Evolutionary conservation across 2,888 invertebrate genomes (phyloP).

Genomic region (Dynastes maya): DNA sequence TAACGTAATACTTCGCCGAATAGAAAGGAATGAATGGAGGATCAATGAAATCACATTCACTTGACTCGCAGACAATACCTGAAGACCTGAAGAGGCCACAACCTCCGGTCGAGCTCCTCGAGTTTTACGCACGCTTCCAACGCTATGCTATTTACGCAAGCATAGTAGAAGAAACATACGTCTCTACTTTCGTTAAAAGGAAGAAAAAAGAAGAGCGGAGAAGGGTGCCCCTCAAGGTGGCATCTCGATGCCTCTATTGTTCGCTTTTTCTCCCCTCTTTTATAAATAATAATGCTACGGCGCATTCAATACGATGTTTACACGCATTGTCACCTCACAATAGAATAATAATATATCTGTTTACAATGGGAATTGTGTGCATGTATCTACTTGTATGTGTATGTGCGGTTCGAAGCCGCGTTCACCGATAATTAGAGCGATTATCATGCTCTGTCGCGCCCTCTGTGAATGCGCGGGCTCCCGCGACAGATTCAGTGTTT

Average conservation of each 20-base stretch:
- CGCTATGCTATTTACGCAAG: constrained; percentile 4
- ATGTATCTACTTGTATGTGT: neutral
- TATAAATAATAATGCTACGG: constrained; percentile 22
- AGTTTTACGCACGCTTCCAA: constrained; percentile 14
- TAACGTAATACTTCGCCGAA: constrained; percentile 1
- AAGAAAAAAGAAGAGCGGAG: neutral
- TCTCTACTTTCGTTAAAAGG: constrained; percentile 17
- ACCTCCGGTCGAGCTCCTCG: constrained; percentile 25
- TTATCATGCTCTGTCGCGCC: constrained; percentile 67
- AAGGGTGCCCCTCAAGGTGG: constrained; percentile 49
- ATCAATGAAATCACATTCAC: constrained; percentile 47
- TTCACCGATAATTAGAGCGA: constrained; percentile 66
- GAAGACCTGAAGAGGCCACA: constrained; percentile 21
- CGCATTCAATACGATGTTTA: constrained; percentile 66
- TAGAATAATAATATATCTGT: constrained; percentile 64
- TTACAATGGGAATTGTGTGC: constrained; percentile 63
- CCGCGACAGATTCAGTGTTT: constrained; percentile 34
- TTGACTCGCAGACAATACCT: constrained; percentile 45
- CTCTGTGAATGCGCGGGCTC: constrained; percentile 47
- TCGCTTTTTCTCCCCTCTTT: constrained; percentile 44
- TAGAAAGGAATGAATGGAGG: constrained; percentile 33
- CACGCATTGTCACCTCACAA: constrained; percentile 66
- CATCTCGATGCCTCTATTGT: constrained; percentile 47
- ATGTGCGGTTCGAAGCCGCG: constrained; percentile 58
- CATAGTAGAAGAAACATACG: constrained; percentile 4